Base-by-base conservation (phyloP, 2,797 vertebrate genomes). In the Molossus molossus region DNA sequence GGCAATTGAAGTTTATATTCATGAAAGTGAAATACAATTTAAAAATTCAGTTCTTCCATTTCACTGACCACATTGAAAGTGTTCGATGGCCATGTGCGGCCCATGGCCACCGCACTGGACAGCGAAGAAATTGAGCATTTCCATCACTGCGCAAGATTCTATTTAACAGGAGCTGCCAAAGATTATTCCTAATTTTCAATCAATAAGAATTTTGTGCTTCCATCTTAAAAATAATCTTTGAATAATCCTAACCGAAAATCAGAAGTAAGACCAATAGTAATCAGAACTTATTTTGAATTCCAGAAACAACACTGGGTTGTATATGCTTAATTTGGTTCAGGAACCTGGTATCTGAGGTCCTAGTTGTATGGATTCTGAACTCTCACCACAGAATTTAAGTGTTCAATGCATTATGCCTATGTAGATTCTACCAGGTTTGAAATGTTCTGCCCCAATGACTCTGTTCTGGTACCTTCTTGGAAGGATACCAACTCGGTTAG, bases 11-110 rank as follows among this genome's bases (percentile, higher is more conserved):
- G 17, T 76, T 75, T 82, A 65, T 29, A 72, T 53, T 45, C 23
- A 76, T 84, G 84, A 95, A 85, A 77, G 92, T 85, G 15, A 60
- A 55, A 55, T 80, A 25, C 67, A 81, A 94, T 58, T 33, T 20
- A 55, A 84, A 73, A 21, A 12, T 27, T 53, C 53, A 87, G 27
- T 14, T 27, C 6, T 7, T 72, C 10, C 5, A 65, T 27, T 60
- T 58, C 4, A 70, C 9, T 25, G 76, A 60, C 11, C 58, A 82
- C 29, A 64, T 83, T 93, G 72, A 21, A 91, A 60, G 40, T 15
- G 65, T 23, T 69, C 37, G 55, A 5, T 1, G 45, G 27, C 2
- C 12, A 11, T 3, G 0, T 1, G 0, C 4, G 37, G 10, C 27
- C 62, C 13, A 1, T 1, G 85, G 23, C 85, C 69, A 65, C 64